Base-by-base conservation (phyloP, 2,888 invertebrate genomes). In the Rosalia funebris region DNA sequence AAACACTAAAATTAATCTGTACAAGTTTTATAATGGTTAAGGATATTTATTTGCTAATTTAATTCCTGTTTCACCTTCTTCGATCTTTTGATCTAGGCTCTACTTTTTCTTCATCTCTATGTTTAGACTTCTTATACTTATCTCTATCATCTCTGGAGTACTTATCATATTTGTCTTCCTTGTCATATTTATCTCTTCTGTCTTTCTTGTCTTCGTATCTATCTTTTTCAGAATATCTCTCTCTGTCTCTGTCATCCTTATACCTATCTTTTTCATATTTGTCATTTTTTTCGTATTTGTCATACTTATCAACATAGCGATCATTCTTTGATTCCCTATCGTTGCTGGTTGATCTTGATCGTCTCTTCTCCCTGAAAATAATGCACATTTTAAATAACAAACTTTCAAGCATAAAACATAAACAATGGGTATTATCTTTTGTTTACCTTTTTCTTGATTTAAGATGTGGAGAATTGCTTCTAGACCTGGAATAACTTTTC, bases 231-330 rank as follows among this genome's bases (percentile, higher is more conserved):
- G 63, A 45, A 32, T 68, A 66, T 25, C 66, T 56, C 7, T 77
- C 74, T 25, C 66, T 56, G 9, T 77, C 74, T 46, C 70, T 70
- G 10, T 71, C 71, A 25, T 77, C 75, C 57, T 70, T 73, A 54
- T 73, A 69, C 45, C 81, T 72, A 57, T 75, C 72, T 45, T 70
- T 73, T 17, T 71, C 69, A 34, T 73, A 70, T 34, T 64, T 60
- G 15, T 70, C 69, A 45, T 20, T 48, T 47, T 74, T 69, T 11
- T 78, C 77, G 36, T 77, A 74, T 50, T 75, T 77, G 39, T 82
- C 82, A 60, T 80, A 82, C 31, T 81, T 74, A 60, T 81, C 80
- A 25, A 81, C 80, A 57, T 81, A 80, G 1, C 80, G 71, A 48
- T 81, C 80, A 57, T 79, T 79, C 63, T 78, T 79, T 4, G 66